These are phyloP conservation scores for Trachemys scripta DNA, from an alignment of 2,113 vertebrate genomes.

Conservation along the genomic window DNA sequence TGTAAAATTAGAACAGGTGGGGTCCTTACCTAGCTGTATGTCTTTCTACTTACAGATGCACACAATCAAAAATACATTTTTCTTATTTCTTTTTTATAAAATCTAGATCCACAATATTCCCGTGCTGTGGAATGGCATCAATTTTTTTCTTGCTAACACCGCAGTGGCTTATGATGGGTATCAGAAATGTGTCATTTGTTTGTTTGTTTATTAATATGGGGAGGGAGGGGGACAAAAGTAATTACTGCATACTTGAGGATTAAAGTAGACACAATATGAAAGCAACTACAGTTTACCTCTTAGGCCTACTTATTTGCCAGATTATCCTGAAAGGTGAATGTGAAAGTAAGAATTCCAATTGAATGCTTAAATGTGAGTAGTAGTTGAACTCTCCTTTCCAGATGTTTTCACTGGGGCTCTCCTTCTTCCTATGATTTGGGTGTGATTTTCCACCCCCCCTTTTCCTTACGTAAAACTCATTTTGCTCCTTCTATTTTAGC, in stretches of 20 bases:
- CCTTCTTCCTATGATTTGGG: constrained; percentile 35
- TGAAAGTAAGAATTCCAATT: constrained; percentile 34
- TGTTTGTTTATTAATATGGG: not conserved
- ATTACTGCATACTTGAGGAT: constrained; percentile 39
- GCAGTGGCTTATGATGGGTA: not conserved
- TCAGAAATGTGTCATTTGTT: constrained; percentile 18
- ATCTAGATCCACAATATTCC: not conserved
- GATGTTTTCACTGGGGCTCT: constrained; percentile 39
- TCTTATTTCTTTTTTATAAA: not conserved
- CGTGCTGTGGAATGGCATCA: not conserved
- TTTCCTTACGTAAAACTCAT: constrained; percentile 18
- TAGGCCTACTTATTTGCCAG: constrained; percentile 31
- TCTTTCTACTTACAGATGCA: constrained; percentile 51
- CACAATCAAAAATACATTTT: constrained; percentile 20
- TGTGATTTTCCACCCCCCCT: constrained; percentile 10
- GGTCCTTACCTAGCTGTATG: constrained; percentile 36
- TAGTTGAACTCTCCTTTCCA: constrained; percentile 31
- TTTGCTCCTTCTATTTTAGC: constrained; percentile 31
- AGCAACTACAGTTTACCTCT: constrained; percentile 31
- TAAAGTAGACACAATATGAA: constrained; percentile 46
- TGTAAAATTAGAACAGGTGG: not conserved
- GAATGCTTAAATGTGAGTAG: not conserved
- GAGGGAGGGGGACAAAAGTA: constrained; percentile 16
- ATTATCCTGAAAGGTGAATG: constrained; percentile 22
- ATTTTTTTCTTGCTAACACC: not conserved